These are phyloP conservation scores for Labeo catla DNA, from an alignment of 2,113 vertebrate genomes.

Conservation along the genomic window DNA sequence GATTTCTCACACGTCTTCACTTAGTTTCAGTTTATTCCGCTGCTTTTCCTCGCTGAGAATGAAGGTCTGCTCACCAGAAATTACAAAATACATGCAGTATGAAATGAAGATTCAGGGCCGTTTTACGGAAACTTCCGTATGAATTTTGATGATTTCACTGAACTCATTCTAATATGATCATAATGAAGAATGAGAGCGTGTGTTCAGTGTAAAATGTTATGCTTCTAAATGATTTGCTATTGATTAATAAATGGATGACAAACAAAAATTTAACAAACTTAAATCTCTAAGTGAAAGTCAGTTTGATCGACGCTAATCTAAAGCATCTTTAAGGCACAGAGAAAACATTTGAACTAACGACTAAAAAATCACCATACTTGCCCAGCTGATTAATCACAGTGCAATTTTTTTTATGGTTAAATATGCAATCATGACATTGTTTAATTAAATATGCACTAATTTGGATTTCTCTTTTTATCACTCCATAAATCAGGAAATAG, in stretches of 20 bases:
- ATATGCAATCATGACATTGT: background rate
- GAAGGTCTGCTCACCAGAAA: background rate
- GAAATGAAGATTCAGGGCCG: background rate
- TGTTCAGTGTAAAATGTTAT: background rate
- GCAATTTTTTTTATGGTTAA: background rate
- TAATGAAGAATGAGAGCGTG: background rate
- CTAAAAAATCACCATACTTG: background rate
- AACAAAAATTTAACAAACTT: background rate
- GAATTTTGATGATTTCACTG: background rate
- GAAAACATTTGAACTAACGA: too few species aligned
- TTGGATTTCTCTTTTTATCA: background rate
- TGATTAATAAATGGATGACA: background rate
- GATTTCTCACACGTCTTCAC: conserved; percentile 52
- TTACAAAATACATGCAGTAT: background rate
- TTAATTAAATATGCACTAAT: background rate
- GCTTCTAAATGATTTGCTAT: background rate
- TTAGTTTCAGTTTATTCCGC: background rate
- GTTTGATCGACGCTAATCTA: background rate
- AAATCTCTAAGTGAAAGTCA: background rate
- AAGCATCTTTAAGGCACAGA: background rate
- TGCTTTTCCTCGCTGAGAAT: background rate
- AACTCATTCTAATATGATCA: background rate
- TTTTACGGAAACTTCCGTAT: background rate
- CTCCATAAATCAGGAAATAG: background rate
- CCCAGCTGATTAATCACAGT: background rate